Conservation (phyloP, 2,888 invertebrate species). For the Nephrotoma guestfalica region DNA sequence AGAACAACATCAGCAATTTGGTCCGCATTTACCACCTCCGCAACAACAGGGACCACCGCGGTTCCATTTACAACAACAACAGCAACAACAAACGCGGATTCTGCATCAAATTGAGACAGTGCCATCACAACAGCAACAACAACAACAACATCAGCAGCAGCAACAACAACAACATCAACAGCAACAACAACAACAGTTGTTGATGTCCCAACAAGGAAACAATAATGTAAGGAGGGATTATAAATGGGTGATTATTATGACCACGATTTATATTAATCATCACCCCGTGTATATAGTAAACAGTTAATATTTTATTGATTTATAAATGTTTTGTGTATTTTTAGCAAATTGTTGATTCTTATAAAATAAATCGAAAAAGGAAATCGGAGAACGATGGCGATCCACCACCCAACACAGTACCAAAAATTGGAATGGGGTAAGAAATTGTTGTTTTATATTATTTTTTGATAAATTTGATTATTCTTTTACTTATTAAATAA, state of each 20-base stretch:
- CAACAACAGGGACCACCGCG: background rate
- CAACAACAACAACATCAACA: slow-evolving; percentile 5
- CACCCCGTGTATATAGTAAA: background rate
- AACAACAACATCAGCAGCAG: slow-evolving; percentile 8
- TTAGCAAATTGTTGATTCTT: background rate
- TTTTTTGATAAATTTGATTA: background rate
- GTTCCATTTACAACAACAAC: slow-evolving; percentile 1
- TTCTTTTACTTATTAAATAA: background rate
- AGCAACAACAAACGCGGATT: background rate
- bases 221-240: background rate
- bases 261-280: background rate
- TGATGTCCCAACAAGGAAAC: background rate
- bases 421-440: slow-evolving; percentile 16
- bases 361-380: slow-evolving; percentile 6
- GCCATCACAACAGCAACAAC: slow-evolving; percentile 1
- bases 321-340: background rate
- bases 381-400: slow-evolving; percentile 12
- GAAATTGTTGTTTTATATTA: background rate
- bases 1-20: slow-evolving; percentile 2
- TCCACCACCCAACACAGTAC: slow-evolving; percentile 9
- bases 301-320: background rate
- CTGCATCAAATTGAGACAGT: slow-evolving; percentile 3
- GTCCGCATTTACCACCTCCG: background rate
- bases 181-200: slow-evolving; percentile 9
- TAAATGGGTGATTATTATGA: background rate